These are phyloP conservation scores for Andricus grossulariae DNA, from an alignment of 1,140 invertebrate species.

Conservation along the genomic window DNA sequence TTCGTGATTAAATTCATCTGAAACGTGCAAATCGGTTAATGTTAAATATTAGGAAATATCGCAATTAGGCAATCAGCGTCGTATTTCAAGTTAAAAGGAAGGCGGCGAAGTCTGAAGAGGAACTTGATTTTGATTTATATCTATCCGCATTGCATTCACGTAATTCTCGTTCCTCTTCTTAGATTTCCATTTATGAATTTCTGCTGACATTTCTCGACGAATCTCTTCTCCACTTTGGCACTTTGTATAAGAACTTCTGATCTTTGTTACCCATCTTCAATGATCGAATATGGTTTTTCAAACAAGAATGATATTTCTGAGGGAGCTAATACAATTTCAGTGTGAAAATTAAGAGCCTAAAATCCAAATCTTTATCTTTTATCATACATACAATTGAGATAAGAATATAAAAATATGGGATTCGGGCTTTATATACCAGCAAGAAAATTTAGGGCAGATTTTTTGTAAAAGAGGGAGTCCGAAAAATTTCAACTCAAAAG, in stretches of 20 bases:
- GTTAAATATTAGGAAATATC: not conserved
- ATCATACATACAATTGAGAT: no score
- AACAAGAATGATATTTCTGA: not conserved
- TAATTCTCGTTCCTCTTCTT: constrained; percentile 35
- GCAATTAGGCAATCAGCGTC: constrained; percentile 1
- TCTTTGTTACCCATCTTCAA: not conserved
- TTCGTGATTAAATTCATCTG: no score
- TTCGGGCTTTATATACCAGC: no score
- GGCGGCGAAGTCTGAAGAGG: constrained; percentile 10
- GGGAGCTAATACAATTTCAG: not conserved
- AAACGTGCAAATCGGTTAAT: no score
- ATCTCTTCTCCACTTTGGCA: not conserved
- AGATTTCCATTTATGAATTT: constrained; percentile 48
- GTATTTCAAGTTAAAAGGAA: not conserved
- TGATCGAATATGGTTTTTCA: not conserved
- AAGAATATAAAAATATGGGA: no score
- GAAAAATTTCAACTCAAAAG: no score
- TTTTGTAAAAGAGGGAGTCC: no score
- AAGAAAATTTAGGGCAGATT: no score
- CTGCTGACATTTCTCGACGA: constrained; percentile 36
- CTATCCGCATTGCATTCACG: constrained; percentile 37
- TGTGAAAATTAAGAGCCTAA: not conserved
- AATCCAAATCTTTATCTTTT: not conserved
- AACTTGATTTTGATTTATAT: constrained; percentile 49
- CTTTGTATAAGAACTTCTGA: constrained; percentile 6